Conservation (phyloP, 2,888 invertebrate genomes). For the Noctua comes region DNA sequence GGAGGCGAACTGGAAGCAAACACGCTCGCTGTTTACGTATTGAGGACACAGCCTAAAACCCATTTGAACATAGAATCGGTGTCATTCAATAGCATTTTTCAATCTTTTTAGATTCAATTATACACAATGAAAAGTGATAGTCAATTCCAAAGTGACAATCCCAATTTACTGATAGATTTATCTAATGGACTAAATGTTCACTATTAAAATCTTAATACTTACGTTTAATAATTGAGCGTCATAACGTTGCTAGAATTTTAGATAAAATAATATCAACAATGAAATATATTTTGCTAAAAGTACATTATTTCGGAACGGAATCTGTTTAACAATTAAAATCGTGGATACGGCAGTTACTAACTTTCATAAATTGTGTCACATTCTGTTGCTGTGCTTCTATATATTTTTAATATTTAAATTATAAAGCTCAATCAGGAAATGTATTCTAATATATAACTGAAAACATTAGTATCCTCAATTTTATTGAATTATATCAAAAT, state of each 20-base stretch:
- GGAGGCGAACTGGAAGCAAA: neutral
- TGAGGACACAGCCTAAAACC: neutral
- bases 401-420: conserved; percentile 23
- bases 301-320: conserved; percentile 57
- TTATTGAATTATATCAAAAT: conserved; percentile 50
- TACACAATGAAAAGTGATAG: conserved; percentile 38
- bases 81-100: neutral
- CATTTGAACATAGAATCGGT: neutral
- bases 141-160: conserved; percentile 71
- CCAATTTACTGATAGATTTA: conserved; percentile 70
- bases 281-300: conserved; percentile 62
- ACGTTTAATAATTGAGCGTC: conserved; percentile 85
- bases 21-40: neutral
- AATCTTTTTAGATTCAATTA: conserved; percentile 29
- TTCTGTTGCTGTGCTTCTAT: conserved; percentile 4
- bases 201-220: conserved; percentile 74
- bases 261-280: conserved; percentile 67
- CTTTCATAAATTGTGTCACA: conserved; percentile 8
- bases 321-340: conserved; percentile 43
- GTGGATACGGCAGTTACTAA: conserved; percentile 13
- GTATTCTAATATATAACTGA: conserved; percentile 11
- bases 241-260: conserved; percentile 76
- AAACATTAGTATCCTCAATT: conserved; percentile 33
- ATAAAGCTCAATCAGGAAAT: conserved; percentile 31
- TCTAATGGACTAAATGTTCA: conserved; percentile 80